Base-by-base conservation (phyloP, 2,113 vertebrate species). In the Aphelocoma coerulescens region DNA sequence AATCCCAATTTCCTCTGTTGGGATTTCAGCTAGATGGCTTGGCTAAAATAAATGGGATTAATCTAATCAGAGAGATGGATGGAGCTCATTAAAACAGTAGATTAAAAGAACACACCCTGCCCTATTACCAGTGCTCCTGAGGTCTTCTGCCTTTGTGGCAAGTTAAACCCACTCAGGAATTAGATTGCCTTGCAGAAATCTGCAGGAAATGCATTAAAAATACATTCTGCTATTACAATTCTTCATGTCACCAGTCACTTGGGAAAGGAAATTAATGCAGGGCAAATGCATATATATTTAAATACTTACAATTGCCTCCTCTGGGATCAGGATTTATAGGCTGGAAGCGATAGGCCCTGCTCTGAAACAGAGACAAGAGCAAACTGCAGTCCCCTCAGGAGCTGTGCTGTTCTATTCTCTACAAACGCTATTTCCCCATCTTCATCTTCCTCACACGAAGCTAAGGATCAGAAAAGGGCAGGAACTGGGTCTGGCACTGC, bases 141-240 rank as follows among this genome's bases (percentile, higher is more conserved):
- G 72, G 55, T 94, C 55, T 51, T 80, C 46, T 88, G 83, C 88
- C 81, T 96, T 92, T 67, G 84, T 49, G 77, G 89, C 49, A 93
- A 93, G 83, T 65, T 91, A 95, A 96, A 98, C 91, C 63, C 95
- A 91, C 95, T 82, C 86, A 94, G 95, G 95, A 95, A 97, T 75
- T 91, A 76, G 95, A 96, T 82, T 97, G 92, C 81, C 95, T 94
- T 93, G 88, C 87, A 96, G 93, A 85, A 97, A 97, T 80, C 94
- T 97, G 93, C 93, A 97, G 97, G 95, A 98, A 98, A 96, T 85
- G 94, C 97, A 97, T 97, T 97, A 97, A 97, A 97, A 97, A 94
- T 92, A 90, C 91, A 96, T 96, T 95, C 94, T 88, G 96, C 97
- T 96, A 57, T 93, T 97, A 95, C 89, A 95, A 93, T 94, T 97